phyloP scores from a whole-genome alignment of 2,113 vertebrate genomes.

The Furnarius figulus region DNA sequence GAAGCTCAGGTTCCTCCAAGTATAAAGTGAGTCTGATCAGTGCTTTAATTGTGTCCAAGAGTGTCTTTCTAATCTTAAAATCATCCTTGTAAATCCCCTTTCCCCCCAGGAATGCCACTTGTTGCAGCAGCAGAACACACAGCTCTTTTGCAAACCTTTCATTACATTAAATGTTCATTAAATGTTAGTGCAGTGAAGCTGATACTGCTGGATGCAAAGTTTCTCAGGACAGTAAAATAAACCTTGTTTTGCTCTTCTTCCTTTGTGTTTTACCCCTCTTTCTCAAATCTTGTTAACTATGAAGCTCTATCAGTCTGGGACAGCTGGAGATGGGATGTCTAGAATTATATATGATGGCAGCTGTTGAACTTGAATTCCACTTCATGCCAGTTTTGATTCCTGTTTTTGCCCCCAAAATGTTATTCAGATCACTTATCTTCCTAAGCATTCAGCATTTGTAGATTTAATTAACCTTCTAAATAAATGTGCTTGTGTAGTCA shows the following conservation, averaged over 20 bases:
- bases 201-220: background rate
- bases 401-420: background rate
- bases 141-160: background rate
- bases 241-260: background rate
- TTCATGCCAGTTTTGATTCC: background rate
- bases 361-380: background rate
- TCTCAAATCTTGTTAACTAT: conserved; percentile 2
- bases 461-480: conserved; percentile 56
- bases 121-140: background rate
- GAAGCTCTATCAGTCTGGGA: background rate
- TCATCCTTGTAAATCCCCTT: background rate
- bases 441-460: background rate
- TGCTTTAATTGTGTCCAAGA: background rate
- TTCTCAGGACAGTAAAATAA: background rate
- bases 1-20: background rate
- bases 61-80: background rate
- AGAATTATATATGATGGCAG: background rate
- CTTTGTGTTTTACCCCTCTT: background rate
- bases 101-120: background rate
- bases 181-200: background rate
- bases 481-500: conserved; percentile 6
- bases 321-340: conserved; percentile 8
- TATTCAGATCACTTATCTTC: conserved; percentile 27
- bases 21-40: background rate
- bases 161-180: background rate